These are phyloP conservation scores for Urocitellus parryii DNA, from an alignment of 2,113 vertebrate genomes.

Conservation along the genomic window DNA sequence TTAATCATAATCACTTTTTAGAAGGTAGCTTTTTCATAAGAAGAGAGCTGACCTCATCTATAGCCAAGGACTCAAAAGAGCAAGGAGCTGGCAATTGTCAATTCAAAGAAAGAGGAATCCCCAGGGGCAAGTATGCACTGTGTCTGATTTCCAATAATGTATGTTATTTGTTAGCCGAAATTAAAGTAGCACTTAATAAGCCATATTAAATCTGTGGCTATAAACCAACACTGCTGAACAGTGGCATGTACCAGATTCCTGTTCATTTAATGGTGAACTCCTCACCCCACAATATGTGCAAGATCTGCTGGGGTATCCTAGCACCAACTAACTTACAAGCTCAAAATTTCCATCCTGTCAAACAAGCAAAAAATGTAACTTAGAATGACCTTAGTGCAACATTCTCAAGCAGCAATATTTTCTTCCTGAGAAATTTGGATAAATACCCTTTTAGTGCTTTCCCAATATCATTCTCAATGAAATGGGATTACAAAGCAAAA, in stretches of 20 bases:
- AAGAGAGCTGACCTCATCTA: not conserved
- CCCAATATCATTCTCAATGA: constrained; percentile 11
- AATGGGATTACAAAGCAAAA: constrained; percentile 6
- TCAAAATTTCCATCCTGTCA: not conserved
- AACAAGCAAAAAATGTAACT: not conserved
- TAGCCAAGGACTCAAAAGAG: not conserved
- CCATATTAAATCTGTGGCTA: constrained; percentile 62
- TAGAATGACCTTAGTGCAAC: not conserved
- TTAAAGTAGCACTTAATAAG: constrained; percentile 68
- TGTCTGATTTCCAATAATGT: constrained; percentile 71
- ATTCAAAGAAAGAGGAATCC: constrained; percentile 65
- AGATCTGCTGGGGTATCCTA: not conserved
- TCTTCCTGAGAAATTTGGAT: not conserved
- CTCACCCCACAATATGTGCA: not conserved
- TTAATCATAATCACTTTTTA: not conserved
- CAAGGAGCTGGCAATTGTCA: not conserved
- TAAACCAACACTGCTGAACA: constrained; percentile 67
- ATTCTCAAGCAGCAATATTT: not conserved
- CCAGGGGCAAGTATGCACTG: constrained; percentile 56
- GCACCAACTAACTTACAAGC: not conserved
- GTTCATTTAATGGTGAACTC: constrained; percentile 32
- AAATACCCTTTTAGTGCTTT: constrained; percentile 25
- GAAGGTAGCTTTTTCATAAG: not conserved
- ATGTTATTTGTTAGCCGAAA: constrained; percentile 70
- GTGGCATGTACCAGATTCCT: constrained; percentile 29